Evolutionary conservation across 2,797 vertebrate genomes (phyloP), one percentile per base, ranked within the genome.

Genomic region (Xenops minutus): DNA sequence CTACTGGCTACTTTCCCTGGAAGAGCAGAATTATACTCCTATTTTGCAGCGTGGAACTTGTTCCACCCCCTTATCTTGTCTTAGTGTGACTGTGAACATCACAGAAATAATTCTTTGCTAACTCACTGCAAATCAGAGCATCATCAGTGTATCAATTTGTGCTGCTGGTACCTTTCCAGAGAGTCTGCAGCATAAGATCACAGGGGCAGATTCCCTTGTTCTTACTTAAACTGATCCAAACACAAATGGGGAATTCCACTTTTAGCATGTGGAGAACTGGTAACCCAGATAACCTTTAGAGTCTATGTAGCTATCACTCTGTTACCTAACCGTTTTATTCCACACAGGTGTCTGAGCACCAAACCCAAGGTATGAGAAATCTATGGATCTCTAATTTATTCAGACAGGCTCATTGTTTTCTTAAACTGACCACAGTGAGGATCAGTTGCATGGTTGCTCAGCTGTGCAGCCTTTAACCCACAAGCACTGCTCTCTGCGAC

Each of bases 71-170:
- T 83, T 7, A 1, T 55, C 41, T 76, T 34, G 8, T 24, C 29
- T 34, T 51, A 56, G 18, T 2, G 1, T 51, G 63, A 43, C 66
- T 67, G 30, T 4, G 43, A 58, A 43, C 4, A 15, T n/a, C 62
- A 85, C 22, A 84, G 37, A 37, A 81, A 37, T 51, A 56, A 44
- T 37, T 84, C 62, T 58, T 61, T 6, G 1, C 44, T 34, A 52
- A 34, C 22, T 61, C 7, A 11, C 17, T n/a, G 36, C 67, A 64
- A 37, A 39, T 39, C 32, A 26, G 46, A 72, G 20, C 51, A 75
- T 15, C 2, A 1, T n/a, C 41, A 84, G 20, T 0, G 1, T 6
- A 44, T 9, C 16, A 49, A 3, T 34, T 27, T 51, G 48, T 63
- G 43, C 41, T 75, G 27, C 44, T n/a, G 29, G 17, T 46, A 34